Evolutionary conservation across 2,888 invertebrate genomes (phyloP).

Genomic region (Xylocampa areola): DNA sequence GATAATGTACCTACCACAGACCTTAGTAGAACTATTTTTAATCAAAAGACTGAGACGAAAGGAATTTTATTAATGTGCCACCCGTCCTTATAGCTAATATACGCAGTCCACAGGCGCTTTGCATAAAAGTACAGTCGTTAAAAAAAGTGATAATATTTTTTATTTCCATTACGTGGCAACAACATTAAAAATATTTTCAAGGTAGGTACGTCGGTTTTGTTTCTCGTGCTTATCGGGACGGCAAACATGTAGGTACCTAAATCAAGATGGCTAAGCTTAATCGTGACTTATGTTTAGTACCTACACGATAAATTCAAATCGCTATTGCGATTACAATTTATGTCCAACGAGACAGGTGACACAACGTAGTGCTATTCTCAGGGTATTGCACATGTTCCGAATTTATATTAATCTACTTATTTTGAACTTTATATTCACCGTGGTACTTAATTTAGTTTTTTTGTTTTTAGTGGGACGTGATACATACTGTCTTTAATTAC

Average conservation of each 20-base stretch:
- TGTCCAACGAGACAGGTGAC: conserved; percentile 5
- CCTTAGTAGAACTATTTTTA: conserved; percentile 5
- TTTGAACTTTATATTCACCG: background rate
- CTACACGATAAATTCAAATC: conserved; percentile 17
- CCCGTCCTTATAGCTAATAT: conserved; percentile 4
- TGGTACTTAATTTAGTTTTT: no score
- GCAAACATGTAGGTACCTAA: conserved; percentile 16
- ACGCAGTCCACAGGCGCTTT: conserved; percentile 7
- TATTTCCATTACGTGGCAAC: conserved; percentile 1
- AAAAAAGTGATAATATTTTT: conserved; percentile 10
- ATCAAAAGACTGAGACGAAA: conserved; percentile 16
- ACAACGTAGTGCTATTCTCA: conserved; percentile 13
- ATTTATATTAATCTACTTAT: background rate
- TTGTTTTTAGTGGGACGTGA: no score
- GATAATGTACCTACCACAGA: background rate
- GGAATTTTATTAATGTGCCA: conserved; percentile 24
- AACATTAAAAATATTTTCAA: background rate
- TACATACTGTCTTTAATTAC: no score
- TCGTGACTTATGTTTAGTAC: conserved; percentile 21
- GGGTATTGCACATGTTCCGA: conserved; percentile 9
- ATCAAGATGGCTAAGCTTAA: conserved; percentile 27
- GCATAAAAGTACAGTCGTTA: conserved; percentile 15
- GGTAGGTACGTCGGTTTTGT: background rate
- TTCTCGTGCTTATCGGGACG: conserved; percentile 5
- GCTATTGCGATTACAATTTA: conserved; percentile 17